These are phyloP conservation scores for Halocynthia aurantium DNA, from an alignment of 23 tunicate species.

Conservation along the genomic window DNA sequence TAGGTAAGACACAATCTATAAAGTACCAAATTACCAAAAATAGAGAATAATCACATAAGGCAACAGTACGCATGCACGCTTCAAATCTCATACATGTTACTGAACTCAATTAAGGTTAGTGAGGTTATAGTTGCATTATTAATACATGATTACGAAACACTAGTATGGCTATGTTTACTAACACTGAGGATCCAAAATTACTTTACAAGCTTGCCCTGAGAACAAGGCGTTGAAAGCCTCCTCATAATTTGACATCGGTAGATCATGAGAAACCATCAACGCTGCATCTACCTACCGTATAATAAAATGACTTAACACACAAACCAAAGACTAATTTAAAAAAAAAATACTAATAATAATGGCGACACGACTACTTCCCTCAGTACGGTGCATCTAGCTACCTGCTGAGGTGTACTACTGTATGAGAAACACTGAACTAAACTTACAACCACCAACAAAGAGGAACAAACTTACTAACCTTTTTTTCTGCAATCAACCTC, in stretches of 20 bases:
- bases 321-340: background rate
- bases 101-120: too few species aligned
- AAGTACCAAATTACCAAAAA: too few species aligned
- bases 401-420: too few species aligned
- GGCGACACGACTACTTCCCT: background rate
- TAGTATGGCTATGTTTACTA: background rate
- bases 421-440: too few species aligned
- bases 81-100: too few species aligned
- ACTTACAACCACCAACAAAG: too few species aligned
- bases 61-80: too few species aligned
- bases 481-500: constrained; percentile 57
- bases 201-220: constrained; percentile 73
- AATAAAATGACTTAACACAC: background rate
- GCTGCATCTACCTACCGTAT: constrained; percentile 42
- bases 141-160: too few species aligned
- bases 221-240: constrained; percentile 69
- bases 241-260: constrained; percentile 53
- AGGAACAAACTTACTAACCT: constrained; percentile 15
- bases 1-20: too few species aligned
- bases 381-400: too few species aligned
- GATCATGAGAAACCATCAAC: constrained; percentile 62
- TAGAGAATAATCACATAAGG: too few species aligned
- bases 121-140: too few species aligned
- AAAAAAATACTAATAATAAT: background rate
- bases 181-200: constrained; percentile 74